phyloP scores from a whole-genome alignment of 2,888 invertebrate species.

The Linyphia triangularis region DNA sequence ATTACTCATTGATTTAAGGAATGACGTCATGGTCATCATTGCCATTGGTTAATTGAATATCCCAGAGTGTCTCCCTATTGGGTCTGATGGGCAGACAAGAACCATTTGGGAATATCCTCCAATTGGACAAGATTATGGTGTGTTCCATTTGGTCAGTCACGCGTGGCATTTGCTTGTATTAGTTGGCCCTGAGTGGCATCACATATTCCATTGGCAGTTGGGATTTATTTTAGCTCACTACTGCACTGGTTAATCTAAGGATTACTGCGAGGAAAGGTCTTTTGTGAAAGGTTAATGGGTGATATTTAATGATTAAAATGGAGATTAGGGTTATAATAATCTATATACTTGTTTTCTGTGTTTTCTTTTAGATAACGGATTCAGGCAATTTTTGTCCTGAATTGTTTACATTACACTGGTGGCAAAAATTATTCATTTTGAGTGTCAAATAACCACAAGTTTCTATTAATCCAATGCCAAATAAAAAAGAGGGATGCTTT shows the following conservation, averaged over 20 bases:
- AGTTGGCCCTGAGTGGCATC: background rate
- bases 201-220: constrained; percentile 9
- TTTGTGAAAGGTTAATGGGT: background rate
- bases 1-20: constrained; percentile 52
- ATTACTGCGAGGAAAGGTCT: background rate
- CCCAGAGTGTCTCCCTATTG: constrained; percentile 28
- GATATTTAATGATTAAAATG: no score
- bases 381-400: no score
- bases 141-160: constrained; percentile 37
- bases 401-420: no score
- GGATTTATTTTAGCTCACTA: background rate
- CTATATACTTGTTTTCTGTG: no score
- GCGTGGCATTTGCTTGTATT: constrained; percentile 2
- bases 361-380: no score
- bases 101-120: constrained; percentile 9
- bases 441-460: no score
- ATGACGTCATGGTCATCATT: constrained; percentile 3
- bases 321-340: no score
- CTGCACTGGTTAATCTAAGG: background rate
- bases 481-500: no score
- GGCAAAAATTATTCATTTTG: no score
- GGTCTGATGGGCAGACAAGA: constrained; percentile 8
- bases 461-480: no score
- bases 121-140: constrained; percentile 51
- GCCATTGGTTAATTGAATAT: constrained; percentile 41